Conservation (phyloP, 2,113 vertebrate genomes). For the Dascyllus trimaculatus region DNA sequence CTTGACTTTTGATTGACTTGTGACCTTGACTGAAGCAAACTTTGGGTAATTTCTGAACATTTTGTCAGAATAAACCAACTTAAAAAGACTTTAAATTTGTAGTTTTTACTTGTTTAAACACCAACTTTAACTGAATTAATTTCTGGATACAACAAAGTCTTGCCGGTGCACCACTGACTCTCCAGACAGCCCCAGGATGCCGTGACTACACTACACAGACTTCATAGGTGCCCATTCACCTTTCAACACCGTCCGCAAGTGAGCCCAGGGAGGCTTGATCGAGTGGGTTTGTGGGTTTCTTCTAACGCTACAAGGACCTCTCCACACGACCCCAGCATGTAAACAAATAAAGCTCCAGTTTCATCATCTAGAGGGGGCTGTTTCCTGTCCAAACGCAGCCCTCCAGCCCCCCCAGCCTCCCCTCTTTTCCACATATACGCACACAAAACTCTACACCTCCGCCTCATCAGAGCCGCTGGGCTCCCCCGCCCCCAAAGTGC, state of each 20-base stretch:
- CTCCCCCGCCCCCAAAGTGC: slow-evolving; percentile 77
- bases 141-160: slow-evolving; percentile 2
- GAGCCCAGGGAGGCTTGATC: slow-evolving; percentile 59
- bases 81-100: too few relatives aligned
- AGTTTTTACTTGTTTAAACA: neutral
- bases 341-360: slow-evolving; percentile 86
- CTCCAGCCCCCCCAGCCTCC: slow-evolving; percentile 12
- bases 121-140: neutral
- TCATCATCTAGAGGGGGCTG: slow-evolving; percentile 84
- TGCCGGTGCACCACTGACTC: neutral
- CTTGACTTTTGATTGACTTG: slow-evolving; percentile 27
- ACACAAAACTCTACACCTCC: slow-evolving; percentile 76
- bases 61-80: too few relatives aligned
- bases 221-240: slow-evolving; percentile 70
- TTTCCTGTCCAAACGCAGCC: slow-evolving; percentile 79
- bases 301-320: slow-evolving; percentile 74
- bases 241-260: slow-evolving; percentile 63
- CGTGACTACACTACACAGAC: slow-evolving; percentile 47
- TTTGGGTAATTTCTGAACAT: neutral
- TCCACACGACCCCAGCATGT: slow-evolving; percentile 76
- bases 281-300: slow-evolving; percentile 76
- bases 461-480: slow-evolving; percentile 69
- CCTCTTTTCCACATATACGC: slow-evolving; percentile 52
- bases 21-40: slow-evolving; percentile 1
- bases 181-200: slow-evolving; percentile 25